Evolutionary conservation across 1,140 invertebrate species (phyloP).

Genomic region (Drosophila ercepeae): DNA sequence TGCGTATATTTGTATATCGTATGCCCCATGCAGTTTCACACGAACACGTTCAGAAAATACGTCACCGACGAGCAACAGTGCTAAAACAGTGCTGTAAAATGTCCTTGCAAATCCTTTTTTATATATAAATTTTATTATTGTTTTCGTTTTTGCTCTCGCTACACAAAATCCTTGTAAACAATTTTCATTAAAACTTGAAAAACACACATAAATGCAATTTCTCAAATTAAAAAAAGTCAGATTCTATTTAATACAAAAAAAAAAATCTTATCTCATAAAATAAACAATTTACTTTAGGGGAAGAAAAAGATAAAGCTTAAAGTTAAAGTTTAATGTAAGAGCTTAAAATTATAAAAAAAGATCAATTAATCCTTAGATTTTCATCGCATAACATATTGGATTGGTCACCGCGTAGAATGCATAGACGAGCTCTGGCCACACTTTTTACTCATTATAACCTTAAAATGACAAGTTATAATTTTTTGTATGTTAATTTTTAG

Average conservation of each 20-base stretch:
- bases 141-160: background rate
- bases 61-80: constrained; percentile 40
- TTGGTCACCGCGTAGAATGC: background rate
- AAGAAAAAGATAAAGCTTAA: no score
- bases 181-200: no score
- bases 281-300: no score
- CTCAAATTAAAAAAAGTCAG: no score
- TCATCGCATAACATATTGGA: background rate
- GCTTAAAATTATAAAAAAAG: background rate
- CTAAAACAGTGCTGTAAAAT: constrained; percentile 27
- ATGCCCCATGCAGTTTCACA: constrained; percentile 13
- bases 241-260: no score
- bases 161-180: no score
- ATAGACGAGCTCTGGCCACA: constrained; percentile 45
- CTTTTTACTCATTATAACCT: constrained; percentile 64
- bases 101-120: constrained; percentile 2
- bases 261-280: no score
- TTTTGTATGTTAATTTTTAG: constrained; percentile 71
- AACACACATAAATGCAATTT: no score
- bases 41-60: constrained; percentile 28
- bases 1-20: constrained; percentile 7
- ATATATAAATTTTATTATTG: background rate
- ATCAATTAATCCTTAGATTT: background rate
- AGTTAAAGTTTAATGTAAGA: no score
- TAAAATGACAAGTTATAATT: constrained; percentile 80